These are phyloP conservation scores for Andrena flavipes DNA, from an alignment of 2,888 invertebrate genomes.

Conservation along the genomic window DNA sequence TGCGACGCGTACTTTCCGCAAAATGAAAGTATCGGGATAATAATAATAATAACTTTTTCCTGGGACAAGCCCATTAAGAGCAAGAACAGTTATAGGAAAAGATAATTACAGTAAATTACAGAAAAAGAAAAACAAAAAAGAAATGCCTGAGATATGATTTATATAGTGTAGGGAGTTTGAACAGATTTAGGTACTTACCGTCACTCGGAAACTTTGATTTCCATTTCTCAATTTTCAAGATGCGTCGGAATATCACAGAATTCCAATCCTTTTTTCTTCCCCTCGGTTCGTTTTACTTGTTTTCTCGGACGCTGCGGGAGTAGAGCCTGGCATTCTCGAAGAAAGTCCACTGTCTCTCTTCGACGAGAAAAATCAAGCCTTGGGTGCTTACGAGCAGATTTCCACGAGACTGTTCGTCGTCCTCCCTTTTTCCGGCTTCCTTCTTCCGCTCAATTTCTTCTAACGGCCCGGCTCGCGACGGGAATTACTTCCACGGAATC, in stretches of 20 bases:
- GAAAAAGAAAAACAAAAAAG: too few relatives aligned
- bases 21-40: constrained; percentile 23
- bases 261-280: not conserved
- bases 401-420: constrained; percentile 30
- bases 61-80: too few relatives aligned
- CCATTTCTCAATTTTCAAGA: not conserved
- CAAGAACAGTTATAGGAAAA: too few relatives aligned
- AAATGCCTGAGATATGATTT: constrained; percentile 11
- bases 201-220: not conserved
- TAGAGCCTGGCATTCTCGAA: constrained; percentile 10
- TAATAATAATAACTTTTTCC: too few relatives aligned
- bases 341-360: constrained; percentile 32
- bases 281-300: not conserved
- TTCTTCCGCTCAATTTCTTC: constrained; percentile 57
- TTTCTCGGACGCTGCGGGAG: not conserved
- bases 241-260: not conserved
- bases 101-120: too few relatives aligned
- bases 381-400: constrained; percentile 47
- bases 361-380: constrained; percentile 50
- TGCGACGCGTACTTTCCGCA: not conserved
- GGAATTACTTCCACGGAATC: constrained; percentile 30
- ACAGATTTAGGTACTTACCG: not conserved
- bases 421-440: constrained; percentile 20
- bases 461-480: constrained; percentile 38
- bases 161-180: not conserved